Evolutionary conservation across 2,888 invertebrate genomes (phyloP).

Genomic region (Rhagonycha lutea): DNA sequence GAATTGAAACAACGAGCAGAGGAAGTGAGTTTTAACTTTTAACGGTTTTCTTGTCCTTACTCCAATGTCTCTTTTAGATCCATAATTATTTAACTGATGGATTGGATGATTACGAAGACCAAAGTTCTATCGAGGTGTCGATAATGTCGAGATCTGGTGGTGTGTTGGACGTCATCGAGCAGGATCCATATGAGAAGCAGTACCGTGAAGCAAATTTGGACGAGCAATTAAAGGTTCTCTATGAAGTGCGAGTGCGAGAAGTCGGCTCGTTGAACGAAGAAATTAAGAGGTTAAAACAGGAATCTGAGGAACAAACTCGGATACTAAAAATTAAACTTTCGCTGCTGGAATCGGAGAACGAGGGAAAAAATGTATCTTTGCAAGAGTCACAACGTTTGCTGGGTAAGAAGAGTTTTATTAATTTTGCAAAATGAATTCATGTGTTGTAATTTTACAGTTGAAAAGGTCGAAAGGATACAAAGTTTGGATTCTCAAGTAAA

Average conservation of each 20-base stretch:
- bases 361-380: slow-evolving; percentile 33
- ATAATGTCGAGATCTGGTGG: slow-evolving; percentile 31
- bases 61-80: slow-evolving; percentile 29
- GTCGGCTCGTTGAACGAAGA: slow-evolving; percentile 33
- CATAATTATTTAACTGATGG: slow-evolving; percentile 35
- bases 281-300: slow-evolving; percentile 29
- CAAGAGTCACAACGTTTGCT: slow-evolving; percentile 36
- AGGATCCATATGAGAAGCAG: slow-evolving; percentile 14
- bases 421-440: not conserved
- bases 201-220: slow-evolving; percentile 34
- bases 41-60: not conserved
- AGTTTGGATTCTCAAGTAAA: slow-evolving; percentile 27
- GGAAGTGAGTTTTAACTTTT: slow-evolving; percentile 31
- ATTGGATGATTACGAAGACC: slow-evolving; percentile 39
- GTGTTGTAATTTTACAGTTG: slow-evolving; percentile 17
- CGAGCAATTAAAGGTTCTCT: slow-evolving; percentile 38
- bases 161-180: not conserved
- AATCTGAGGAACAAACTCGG: slow-evolving; percentile 26
- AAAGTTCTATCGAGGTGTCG: slow-evolving; percentile 39
- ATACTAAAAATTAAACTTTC: slow-evolving; percentile 22
- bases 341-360: slow-evolving; percentile 35
- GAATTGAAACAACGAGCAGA: slow-evolving; percentile 37
- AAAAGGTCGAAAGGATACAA: slow-evolving; percentile 32
- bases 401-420: slow-evolving; percentile 22
- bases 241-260: slow-evolving; percentile 38